Evolutionary conservation across 2,888 invertebrate genomes (phyloP).

Genomic region (Andrena camellia): DNA sequence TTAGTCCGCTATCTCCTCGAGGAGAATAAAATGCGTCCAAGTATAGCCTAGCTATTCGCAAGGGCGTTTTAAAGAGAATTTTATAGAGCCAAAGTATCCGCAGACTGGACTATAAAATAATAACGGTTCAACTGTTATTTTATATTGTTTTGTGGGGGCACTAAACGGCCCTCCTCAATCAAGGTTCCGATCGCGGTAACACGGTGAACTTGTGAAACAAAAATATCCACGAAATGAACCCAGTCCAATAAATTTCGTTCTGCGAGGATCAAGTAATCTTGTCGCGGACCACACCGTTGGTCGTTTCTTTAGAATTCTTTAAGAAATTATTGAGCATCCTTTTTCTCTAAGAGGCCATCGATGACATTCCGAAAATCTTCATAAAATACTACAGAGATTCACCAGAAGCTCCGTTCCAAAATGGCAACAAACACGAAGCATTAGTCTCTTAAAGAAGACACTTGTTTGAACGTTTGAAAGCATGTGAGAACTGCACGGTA

Average conservation of each 20-base stretch:
- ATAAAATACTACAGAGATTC: neutral
- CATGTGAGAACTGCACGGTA: neutral
- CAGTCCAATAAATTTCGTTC: constrained; percentile 14
- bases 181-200: neutral
- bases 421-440: too few species aligned
- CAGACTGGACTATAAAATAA: constrained; percentile 15
- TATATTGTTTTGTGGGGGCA: neutral
- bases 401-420: too few species aligned
- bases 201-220: neutral
- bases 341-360: neutral
- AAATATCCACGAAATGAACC: neutral
- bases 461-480: neutral
- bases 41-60: neutral
- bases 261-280: neutral
- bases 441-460: too few species aligned
- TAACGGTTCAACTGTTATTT: constrained; percentile 22
- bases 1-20: constrained; percentile 2
- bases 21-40: constrained; percentile 12
- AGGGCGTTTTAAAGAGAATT: constrained; percentile 3
- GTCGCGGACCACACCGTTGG: constrained; percentile 8
- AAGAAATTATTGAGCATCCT: neutral
- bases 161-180: constrained; percentile 7
- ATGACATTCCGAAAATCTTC: neutral
- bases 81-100: constrained; percentile 2
- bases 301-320: constrained; percentile 4